Percentiles rank a stretch among this genome's conserved stretches.
Conservation (phyloP, 2,797 vertebrate species). For the Parauchenoglanis punctatus region DNA sequence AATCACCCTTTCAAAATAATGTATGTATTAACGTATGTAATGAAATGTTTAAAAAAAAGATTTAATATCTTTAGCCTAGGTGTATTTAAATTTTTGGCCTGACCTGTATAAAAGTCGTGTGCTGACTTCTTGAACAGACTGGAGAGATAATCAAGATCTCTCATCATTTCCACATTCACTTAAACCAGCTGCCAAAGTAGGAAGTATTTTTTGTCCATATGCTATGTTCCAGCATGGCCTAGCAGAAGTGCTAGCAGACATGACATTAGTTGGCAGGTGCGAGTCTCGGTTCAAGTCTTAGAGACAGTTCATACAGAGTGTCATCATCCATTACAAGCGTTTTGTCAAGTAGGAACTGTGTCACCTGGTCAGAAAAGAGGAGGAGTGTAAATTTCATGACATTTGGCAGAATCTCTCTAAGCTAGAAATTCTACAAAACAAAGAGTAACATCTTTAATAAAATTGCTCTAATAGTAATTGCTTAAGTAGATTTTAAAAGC, state of each 20-base stretch:
- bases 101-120: background rate
- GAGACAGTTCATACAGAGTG: conserved; percentile 90
- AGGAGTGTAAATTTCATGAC: background rate
- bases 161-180: conserved; percentile 1
- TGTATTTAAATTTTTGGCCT: background rate
- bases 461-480: background rate
- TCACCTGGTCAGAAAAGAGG: conserved; percentile 78
- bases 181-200: too few relatives aligned
- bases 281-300: conserved; percentile 90
- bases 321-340: conserved; percentile 94
- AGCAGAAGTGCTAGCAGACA: background rate
- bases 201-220: conserved; percentile 6
- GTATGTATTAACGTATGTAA: background rate
- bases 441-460: background rate
- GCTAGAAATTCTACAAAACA: background rate
- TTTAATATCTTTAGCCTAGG: background rate
- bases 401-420: background rate
- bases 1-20: background rate
- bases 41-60: background rate
- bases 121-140: background rate
- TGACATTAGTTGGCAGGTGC: conserved; percentile 67
- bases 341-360: conserved; percentile 94
- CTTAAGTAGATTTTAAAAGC: background rate
- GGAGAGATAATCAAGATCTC: background rate
- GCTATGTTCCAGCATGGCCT: background rate